phyloP scores from a whole-genome alignment of 2,113 vertebrate genomes.

The Edolisoma coerulescens region DNA sequence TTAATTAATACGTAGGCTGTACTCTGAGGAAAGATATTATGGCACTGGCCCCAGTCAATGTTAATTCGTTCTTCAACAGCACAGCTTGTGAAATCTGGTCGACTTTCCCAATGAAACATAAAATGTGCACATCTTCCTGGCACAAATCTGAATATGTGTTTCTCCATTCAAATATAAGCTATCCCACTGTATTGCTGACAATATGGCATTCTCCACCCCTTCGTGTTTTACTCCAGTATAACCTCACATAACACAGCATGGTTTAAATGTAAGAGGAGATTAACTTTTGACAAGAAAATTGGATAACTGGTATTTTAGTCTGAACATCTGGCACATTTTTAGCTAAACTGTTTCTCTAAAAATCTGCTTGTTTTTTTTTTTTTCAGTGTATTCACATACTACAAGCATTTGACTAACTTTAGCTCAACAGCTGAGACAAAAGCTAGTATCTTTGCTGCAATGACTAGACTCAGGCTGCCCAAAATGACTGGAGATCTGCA shows the following conservation, averaged over 20 bases:
- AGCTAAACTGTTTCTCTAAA: slow-evolving; percentile 16
- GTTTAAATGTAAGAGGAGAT: slow-evolving; percentile 28
- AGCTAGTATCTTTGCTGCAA: background rate
- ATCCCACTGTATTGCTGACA: background rate
- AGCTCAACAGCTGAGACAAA: background rate
- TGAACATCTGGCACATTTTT: slow-evolving; percentile 57
- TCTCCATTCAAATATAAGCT: background rate
- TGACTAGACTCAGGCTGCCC: background rate
- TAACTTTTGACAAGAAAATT: slow-evolving; percentile 57
- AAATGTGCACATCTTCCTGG: slow-evolving; percentile 26
- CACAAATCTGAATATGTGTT: background rate
- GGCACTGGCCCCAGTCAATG: background rate
- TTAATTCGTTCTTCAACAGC: slow-evolving; percentile 36
- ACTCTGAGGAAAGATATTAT: slow-evolving; percentile 38
- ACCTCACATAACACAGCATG: slow-evolving; percentile 62
- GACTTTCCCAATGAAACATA: background rate
- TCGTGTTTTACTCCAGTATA: background rate
- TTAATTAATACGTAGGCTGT: slow-evolving; percentile 35
- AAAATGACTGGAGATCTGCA: background rate
- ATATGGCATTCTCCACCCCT: slow-evolving; percentile 22
- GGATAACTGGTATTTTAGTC: slow-evolving; percentile 45
- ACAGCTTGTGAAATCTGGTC: background rate
- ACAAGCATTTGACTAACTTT: background rate
- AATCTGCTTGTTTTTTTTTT: background rate
- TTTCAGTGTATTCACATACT: background rate